Percentiles rank a stretch among this genome's conserved stretches.
phyloP scores from a whole-genome alignment of 2,797 vertebrate species.

The Tamandua tetradactyla region DNA sequence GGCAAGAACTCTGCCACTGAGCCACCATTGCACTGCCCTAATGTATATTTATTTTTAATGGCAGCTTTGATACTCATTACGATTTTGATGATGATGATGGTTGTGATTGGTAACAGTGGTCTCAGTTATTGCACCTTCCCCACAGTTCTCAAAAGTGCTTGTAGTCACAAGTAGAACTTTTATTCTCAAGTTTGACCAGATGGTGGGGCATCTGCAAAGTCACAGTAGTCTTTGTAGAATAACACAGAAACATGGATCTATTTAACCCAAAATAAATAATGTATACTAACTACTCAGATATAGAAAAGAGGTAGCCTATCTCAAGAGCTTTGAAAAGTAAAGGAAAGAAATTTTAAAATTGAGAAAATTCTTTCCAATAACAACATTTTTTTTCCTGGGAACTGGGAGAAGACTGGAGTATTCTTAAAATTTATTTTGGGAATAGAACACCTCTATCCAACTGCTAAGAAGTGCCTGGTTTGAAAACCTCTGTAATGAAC shows the following conservation, averaged over 20 bases:
- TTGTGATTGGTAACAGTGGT: not conserved
- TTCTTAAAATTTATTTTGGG: not conserved
- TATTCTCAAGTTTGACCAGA: not conserved
- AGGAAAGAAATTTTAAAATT: not conserved
- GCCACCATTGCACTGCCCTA: no score
- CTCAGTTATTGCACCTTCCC: not conserved
- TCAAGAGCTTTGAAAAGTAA: not conserved
- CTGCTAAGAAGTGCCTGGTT: not conserved
- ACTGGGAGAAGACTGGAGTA: not conserved
- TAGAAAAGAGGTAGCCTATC: not conserved
- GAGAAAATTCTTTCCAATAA: not conserved
- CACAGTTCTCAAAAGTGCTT: not conserved
- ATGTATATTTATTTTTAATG: no score
- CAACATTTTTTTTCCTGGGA: not conserved
- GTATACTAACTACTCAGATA: not conserved
- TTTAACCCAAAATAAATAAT: conserved; percentile 7
- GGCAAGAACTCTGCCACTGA: no score
- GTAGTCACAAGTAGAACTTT: not conserved
- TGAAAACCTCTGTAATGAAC: not conserved
- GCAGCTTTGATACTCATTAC: not conserved
- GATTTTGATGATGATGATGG: not conserved
- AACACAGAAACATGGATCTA: not conserved
- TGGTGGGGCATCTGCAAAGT: not conserved
- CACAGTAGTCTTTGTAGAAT: not conserved
- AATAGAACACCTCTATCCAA: not conserved